Evolutionary conservation across 2,888 invertebrate species (phyloP).

Genomic region (Dolichopus griseipennis): DNA sequence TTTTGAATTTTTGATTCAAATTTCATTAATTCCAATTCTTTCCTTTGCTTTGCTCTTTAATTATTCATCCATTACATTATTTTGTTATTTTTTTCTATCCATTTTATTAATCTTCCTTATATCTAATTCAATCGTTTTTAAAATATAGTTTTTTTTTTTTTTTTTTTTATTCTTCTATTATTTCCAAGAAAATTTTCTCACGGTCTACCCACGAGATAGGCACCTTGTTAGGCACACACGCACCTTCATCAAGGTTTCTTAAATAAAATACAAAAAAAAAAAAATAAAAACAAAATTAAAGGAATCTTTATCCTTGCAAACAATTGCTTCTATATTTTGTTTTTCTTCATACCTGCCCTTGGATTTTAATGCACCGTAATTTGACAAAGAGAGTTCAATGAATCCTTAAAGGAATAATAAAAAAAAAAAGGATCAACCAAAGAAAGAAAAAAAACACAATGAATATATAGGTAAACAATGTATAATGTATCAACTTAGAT

Average conservation of each 20-base stretch:
- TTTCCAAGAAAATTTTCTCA: conserved; percentile 3
- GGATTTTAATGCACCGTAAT: not conserved
- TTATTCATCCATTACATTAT: not conserved
- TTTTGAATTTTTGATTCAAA: too few species aligned
- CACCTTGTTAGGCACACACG: conserved; percentile 6
- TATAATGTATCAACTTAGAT: too few species aligned
- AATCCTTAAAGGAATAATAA: not conserved
- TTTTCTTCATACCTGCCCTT: not conserved
- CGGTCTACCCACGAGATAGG: conserved; percentile 6
- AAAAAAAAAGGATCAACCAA: too few species aligned
- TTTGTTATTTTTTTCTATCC: too few species aligned
- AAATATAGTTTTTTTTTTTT: not conserved
- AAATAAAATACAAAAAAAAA: not conserved
- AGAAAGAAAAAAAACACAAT: too few species aligned
- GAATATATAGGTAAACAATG: too few species aligned
- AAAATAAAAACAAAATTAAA: too few species aligned
- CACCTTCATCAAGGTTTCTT: not conserved
- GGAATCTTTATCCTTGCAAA: not conserved
- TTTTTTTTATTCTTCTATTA: not conserved
- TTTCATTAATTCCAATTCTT: too few species aligned
- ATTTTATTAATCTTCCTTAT: not conserved
- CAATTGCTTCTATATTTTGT: not conserved
- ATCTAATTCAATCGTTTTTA: not conserved
- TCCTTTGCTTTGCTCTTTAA: not conserved
- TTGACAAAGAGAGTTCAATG: conserved; percentile 3